Evolutionary conservation across 64 coral and sea anemone species (phyloP).

Genomic region (Cladopsammia gracilis): DNA sequence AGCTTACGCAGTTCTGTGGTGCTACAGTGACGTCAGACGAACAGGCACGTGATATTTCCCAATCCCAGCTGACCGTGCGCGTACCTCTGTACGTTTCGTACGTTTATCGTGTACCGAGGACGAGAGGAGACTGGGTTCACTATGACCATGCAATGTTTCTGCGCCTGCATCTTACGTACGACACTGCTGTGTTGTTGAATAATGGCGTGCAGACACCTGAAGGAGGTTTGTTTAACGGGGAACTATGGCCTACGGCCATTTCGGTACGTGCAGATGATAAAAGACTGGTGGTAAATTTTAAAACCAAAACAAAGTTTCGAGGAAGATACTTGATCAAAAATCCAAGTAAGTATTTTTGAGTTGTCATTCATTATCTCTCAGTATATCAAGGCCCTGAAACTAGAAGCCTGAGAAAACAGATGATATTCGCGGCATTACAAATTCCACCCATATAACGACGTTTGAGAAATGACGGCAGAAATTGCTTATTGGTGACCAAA

Average conservation of each 20-base stretch:
- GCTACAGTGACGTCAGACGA: constrained; percentile 72
- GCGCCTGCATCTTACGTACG: constrained; percentile 85
- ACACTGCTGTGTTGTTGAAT: constrained; percentile 96
- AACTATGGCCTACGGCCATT: constrained; percentile 85
- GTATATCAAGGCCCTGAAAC: neutral
- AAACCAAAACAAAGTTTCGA: constrained; percentile 95
- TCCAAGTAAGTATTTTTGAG: constrained; percentile 62
- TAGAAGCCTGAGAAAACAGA: neutral
- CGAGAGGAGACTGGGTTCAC: constrained; percentile 83
- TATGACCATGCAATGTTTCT: constrained; percentile 92
- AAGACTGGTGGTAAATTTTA: constrained; percentile 91
- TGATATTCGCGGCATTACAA: too few relatives aligned
- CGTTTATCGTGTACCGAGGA: constrained; percentile 77
- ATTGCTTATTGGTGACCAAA: too few relatives aligned
- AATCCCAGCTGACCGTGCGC: constrained; percentile 88
- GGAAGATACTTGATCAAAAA: constrained; percentile 85
- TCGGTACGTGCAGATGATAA: constrained; percentile 80
- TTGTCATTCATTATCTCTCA: neutral
- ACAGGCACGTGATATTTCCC: constrained; percentile 78
- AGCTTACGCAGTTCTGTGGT: constrained; percentile 87
- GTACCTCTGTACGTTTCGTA: constrained; percentile 94
- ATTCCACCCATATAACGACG: too few relatives aligned
- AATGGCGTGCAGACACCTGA: constrained; percentile 96
- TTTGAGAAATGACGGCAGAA: neutral
- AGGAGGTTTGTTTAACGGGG: constrained; percentile 77